Conservation (phyloP, 2,113 vertebrate species). For the Atlantisia rogersi region DNA sequence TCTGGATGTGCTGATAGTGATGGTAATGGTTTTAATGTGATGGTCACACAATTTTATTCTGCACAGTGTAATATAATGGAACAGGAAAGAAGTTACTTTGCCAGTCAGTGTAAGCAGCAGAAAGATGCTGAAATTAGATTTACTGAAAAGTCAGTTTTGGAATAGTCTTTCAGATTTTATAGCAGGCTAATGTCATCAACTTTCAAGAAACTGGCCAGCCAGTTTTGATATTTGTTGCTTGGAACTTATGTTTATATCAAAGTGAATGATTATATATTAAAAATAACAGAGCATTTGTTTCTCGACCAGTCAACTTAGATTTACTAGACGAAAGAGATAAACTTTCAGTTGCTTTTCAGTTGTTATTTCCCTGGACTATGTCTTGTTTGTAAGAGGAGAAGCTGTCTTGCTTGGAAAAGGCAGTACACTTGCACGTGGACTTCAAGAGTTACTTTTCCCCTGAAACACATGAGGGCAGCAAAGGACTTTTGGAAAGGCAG, state of each 20-base stretch:
- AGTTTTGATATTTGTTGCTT: neutral
- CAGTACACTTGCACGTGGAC: neutral
- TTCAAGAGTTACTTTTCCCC: neutral
- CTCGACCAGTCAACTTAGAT: neutral
- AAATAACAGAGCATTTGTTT: neutral
- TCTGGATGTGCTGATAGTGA: neutral
- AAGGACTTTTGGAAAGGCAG: constrained; percentile 15
- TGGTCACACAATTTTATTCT: neutral
- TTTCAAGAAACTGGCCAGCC: neutral
- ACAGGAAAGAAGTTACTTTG: neutral
- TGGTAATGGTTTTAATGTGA: neutral
- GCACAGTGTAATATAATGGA: neutral
- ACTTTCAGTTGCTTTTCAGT: neutral
- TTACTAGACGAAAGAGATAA: neutral
- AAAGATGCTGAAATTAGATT: neutral
- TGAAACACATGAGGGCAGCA: constrained; percentile 61
- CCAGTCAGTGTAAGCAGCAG: neutral
- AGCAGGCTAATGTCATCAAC: neutral
- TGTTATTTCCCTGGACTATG: neutral
- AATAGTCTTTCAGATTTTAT: neutral
- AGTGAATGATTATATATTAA: neutral
- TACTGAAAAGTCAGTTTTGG: neutral
- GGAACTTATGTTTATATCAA: neutral
- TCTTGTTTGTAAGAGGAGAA: neutral
- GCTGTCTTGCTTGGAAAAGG: neutral